These are phyloP conservation scores for Philantomba maxwellii DNA, from an alignment of 2,113 vertebrate genomes.

Conservation along the genomic window DNA sequence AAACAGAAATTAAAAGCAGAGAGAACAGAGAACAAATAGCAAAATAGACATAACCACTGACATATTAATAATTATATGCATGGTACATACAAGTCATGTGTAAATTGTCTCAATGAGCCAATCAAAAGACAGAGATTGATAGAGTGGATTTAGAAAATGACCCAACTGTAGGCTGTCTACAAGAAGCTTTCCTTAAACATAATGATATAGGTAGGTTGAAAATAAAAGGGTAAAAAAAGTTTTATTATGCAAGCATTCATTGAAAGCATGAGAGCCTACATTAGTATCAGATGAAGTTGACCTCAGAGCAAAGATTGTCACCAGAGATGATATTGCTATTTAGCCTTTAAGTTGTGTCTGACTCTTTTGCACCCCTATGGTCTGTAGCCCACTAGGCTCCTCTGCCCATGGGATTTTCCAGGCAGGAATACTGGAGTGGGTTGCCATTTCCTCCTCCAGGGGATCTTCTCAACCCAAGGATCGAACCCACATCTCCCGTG, in stretches of 20 bases:
- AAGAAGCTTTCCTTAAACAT: background rate
- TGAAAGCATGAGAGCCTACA: background rate
- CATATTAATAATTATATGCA: background rate
- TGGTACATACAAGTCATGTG: background rate
- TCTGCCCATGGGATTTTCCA: background rate
- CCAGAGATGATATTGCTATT: background rate
- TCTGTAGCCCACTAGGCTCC: background rate
- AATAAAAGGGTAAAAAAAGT: background rate
- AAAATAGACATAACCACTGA: background rate
- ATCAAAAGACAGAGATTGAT: background rate
- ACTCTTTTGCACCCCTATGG: background rate
- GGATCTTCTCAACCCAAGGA: background rate
- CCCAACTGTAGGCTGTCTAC: background rate
- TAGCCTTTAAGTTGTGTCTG: background rate
- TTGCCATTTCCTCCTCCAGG: background rate
- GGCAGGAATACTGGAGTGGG: background rate
- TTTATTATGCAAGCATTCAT: background rate
- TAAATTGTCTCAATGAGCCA: background rate
- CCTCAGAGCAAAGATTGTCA: background rate
- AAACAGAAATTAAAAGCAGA: background rate
- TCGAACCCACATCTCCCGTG: rapidly evolving
- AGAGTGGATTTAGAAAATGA: background rate
- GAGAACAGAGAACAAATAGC: background rate
- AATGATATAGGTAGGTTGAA: background rate
- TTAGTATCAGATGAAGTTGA: background rate